Base-by-base conservation (phyloP, 2,113 vertebrate species). In the Sander lucioperca region DNA sequence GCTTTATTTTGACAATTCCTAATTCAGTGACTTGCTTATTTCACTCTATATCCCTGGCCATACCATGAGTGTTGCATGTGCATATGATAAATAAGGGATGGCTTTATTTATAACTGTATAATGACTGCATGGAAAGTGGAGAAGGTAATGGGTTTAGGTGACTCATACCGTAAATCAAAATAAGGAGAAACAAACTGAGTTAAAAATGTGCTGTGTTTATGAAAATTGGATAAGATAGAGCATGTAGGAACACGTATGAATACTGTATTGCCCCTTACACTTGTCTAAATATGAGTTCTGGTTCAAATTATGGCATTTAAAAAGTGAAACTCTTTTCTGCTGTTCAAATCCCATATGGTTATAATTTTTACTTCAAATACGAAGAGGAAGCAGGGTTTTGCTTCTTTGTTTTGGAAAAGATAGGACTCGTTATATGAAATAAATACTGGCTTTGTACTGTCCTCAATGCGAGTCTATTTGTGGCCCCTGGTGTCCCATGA, bases 391-490 rank as follows among this genome's bases (percentile, higher is more conserved):
- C 15, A 18, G 12, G 51, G 51, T 66, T 82, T 75, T 80, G 51
- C 33, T 77, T 76, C 69, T 63, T 80, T 83, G 63, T 74, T 80
- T 79, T 67, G 74, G 45, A 89, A 75, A 83, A 80, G 77, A 85
- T 66, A 53, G 47, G 39, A 73, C 63, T 30, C 50, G 14, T 39
- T 68, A 63, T 68, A 66, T 87, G 74, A 86, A 89, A 87, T 88
- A 87, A 91, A 87, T 83, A 78, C 89, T 65, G 61, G 68, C 72
- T 89, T 89, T 85, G 83, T 83, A 76, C 66, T 82, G 74, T 89
- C 86, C 62, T 88, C 67, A 80, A 76, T 81, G 70, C 62, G 5
- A 59, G 81, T 88, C 91, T 91, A 89, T 92, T 85, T 90, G 89
- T 84, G 70, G 57, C 70, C 86, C 43, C 73, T 59, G 16, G 86